Conservation (phyloP, 2,113 vertebrate species). For the Phyllostomus hastatus region DNA sequence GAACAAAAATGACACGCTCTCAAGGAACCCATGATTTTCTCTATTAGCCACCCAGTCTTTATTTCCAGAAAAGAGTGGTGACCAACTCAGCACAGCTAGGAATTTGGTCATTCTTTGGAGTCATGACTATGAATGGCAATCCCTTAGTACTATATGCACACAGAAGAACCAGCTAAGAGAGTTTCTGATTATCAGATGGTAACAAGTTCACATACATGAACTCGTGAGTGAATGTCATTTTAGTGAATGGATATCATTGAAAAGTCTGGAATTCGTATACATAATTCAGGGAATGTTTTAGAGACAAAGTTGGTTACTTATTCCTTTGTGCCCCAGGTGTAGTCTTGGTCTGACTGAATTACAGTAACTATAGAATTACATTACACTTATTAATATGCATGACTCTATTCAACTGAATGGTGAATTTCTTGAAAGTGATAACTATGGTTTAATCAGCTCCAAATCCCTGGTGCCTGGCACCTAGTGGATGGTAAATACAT, state of each 20-base stretch:
- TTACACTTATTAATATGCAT: background rate
- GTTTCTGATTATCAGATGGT: background rate
- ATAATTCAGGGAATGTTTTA: background rate
- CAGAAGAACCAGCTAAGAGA: background rate
- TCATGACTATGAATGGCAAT: no score
- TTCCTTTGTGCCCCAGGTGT: background rate
- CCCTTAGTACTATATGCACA: accelerated
- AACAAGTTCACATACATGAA: background rate
- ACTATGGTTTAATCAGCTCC: background rate
- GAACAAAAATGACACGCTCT: background rate
- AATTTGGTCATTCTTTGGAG: background rate
- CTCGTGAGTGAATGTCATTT: background rate
- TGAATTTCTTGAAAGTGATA: background rate
- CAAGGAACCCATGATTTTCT: background rate
- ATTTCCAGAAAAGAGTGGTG: background rate
- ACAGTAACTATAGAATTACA: background rate
- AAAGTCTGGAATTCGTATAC: background rate
- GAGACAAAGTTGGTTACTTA: background rate
- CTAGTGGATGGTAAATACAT: background rate
- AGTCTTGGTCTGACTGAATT: background rate
- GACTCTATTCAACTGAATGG: background rate
- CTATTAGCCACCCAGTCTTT: accelerated
- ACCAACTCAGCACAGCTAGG: background rate
- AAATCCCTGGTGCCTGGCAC: background rate
- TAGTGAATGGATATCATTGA: background rate